Percentiles rank a stretch among this genome's conserved stretches.
These are phyloP conservation scores for Diarsia brunnea DNA, from an alignment of 2,888 invertebrate genomes.

Conservation along the genomic window DNA sequence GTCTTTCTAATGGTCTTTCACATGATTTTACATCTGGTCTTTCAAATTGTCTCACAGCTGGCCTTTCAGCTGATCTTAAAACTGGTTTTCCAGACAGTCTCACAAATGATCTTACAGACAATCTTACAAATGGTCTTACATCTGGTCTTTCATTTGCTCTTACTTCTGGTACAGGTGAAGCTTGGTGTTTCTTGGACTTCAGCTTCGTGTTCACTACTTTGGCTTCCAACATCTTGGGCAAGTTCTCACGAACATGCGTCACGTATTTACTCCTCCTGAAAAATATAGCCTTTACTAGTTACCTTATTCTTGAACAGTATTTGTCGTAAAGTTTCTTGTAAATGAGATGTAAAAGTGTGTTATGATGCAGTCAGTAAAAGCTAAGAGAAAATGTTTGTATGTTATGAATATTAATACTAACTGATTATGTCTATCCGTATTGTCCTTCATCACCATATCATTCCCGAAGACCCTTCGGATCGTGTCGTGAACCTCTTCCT, in stretches of 20 bases:
- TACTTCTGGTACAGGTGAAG: constrained; percentile 74
- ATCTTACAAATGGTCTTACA: background rate
- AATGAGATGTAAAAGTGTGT: too few species aligned
- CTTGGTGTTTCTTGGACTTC: constrained; percentile 80
- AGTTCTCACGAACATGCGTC: constrained; percentile 83
- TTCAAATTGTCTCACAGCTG: too few species aligned
- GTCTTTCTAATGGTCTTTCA: too few species aligned
- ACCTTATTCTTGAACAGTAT: too few species aligned
- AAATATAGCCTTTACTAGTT: constrained; percentile 27
- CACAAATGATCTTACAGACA: background rate
- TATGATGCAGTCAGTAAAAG: background rate
- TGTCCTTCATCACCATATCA: constrained; percentile 87
- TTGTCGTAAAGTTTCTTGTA: too few species aligned
- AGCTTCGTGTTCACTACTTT: constrained; percentile 76
- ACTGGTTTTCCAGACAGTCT: too few species aligned
- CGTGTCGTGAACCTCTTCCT: constrained; percentile 85
- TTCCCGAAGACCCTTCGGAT: constrained; percentile 84
- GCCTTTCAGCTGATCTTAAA: too few species aligned
- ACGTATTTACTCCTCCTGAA: constrained; percentile 84
- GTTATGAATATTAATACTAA: constrained; percentile 46
- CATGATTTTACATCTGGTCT: too few species aligned
- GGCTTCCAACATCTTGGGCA: constrained; percentile 80
- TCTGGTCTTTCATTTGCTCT: background rate
- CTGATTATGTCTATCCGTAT: constrained; percentile 82
- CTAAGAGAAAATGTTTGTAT: background rate